Conservation (phyloP, 2,113 vertebrate genomes). For the Lophochroa leadbeateri region DNA sequence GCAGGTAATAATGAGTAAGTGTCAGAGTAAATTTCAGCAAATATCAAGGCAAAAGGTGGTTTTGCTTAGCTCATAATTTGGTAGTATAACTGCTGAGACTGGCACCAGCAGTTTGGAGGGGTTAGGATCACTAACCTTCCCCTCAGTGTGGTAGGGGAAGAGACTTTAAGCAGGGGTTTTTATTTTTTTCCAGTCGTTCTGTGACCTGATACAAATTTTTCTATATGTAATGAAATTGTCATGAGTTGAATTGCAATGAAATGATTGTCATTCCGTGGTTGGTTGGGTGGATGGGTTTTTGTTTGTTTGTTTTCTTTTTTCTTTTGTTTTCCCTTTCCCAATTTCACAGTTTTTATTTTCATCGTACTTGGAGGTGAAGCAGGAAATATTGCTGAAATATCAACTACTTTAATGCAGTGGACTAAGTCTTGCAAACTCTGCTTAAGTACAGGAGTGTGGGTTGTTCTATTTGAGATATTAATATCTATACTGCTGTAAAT, state of each 20-base stretch:
- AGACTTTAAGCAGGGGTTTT: background rate
- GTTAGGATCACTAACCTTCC: background rate
- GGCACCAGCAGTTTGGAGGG: background rate
- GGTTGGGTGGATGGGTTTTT: background rate
- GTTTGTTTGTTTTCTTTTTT: background rate
- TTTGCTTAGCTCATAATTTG: background rate
- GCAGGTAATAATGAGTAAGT: background rate
- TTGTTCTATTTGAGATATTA: background rate
- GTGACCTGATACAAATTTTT: background rate
- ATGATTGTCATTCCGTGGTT: background rate
- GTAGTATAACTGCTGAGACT: background rate
- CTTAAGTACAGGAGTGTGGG: background rate
- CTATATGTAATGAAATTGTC: background rate
- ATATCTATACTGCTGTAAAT: background rate
- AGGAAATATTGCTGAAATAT: background rate
- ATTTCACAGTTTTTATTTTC: background rate
- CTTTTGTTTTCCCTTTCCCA: background rate
- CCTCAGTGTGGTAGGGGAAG: background rate
- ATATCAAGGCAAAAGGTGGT: background rate
- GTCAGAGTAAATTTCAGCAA: background rate
- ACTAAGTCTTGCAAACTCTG: background rate
- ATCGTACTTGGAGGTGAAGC: background rate
- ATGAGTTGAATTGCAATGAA: background rate
- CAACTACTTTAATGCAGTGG: background rate
- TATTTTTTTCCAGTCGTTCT: background rate